Evolutionary conservation across 2,888 invertebrate species (phyloP).

Genomic region (Callosobruchus maculatus): DNA sequence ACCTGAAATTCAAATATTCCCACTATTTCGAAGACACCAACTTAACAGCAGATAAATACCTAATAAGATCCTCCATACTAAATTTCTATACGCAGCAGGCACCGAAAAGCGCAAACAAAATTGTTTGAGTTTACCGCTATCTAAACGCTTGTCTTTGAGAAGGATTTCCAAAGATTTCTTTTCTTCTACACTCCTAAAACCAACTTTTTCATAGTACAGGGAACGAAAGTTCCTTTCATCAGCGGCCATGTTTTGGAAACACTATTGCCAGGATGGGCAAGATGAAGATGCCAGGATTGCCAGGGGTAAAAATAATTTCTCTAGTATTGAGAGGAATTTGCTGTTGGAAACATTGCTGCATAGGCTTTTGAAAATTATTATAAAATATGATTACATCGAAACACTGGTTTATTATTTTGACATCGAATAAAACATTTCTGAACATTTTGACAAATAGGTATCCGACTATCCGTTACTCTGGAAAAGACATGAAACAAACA

Average conservation of each 20-base stretch:
- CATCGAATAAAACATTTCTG: too few species aligned
- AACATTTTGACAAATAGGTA: too few species aligned
- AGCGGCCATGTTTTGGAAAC: conserved; percentile 24
- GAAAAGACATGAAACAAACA: too few species aligned
- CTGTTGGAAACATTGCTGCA: too few species aligned
- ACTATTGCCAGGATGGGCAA: too few species aligned
- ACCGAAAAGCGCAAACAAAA: conserved; percentile 83
- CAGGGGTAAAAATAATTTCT: too few species aligned
- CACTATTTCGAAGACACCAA: conserved; percentile 3
- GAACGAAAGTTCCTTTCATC: conserved; percentile 80
- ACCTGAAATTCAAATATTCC: conserved; percentile 49
- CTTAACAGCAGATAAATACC: conserved; percentile 49
- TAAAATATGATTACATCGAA: too few species aligned
- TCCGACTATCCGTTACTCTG: too few species aligned
- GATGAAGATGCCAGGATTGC: too few species aligned
- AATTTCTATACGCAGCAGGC: conserved; percentile 73
- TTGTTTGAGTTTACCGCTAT: conserved; percentile 74
- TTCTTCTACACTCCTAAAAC: conserved; percentile 85
- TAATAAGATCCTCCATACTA: conserved; percentile 83
- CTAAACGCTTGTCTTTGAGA: conserved; percentile 79
- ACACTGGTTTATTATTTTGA: too few species aligned
- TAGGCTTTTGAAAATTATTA: too few species aligned
- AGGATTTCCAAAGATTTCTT: conserved; percentile 87
- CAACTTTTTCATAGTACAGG: conserved; percentile 82
- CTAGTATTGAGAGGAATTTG: too few species aligned